Evolutionary conservation across 2,888 invertebrate species (phyloP).

Genomic region (Tipula unca): DNA sequence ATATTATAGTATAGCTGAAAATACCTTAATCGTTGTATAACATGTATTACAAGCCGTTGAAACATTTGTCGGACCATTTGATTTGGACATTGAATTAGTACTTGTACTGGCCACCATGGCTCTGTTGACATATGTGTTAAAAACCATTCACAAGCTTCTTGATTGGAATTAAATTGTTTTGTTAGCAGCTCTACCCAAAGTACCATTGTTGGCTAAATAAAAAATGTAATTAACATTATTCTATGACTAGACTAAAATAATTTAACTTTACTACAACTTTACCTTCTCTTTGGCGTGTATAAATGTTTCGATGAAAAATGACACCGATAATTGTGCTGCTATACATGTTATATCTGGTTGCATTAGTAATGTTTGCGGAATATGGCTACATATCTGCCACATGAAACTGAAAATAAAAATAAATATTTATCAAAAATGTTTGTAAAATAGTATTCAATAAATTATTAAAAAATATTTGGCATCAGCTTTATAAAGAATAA

Average conservation of each 20-base stretch:
- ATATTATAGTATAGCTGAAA: conserved; percentile 22
- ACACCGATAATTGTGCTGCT: conserved; percentile 80
- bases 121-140: conserved; percentile 86
- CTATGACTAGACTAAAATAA: not conserved
- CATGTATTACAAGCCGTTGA: conserved; percentile 88
- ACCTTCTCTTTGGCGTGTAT: conserved; percentile 96
- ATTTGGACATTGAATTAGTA: conserved; percentile 90
- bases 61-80: conserved; percentile 97
- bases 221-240: conserved; percentile 21
- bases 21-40: conserved; percentile 79
- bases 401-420: conserved; percentile 61
- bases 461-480: too few species aligned
- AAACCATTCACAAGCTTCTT: conserved; percentile 86
- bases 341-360: conserved; percentile 74
- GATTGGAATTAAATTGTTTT: conserved; percentile 88
- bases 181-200: conserved; percentile 93
- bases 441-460: too few species aligned
- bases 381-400: conserved; percentile 92
- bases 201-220: conserved; percentile 77
- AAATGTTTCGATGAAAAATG: conserved; percentile 92
- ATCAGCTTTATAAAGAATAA: too few species aligned
- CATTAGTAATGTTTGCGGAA: conserved; percentile 79
- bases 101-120: conserved; percentile 94
- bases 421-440: too few species aligned
- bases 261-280: conserved; percentile 24